phyloP scores from a whole-genome alignment of 2,888 invertebrate genomes.

The Platynereis dumerilii region DNA sequence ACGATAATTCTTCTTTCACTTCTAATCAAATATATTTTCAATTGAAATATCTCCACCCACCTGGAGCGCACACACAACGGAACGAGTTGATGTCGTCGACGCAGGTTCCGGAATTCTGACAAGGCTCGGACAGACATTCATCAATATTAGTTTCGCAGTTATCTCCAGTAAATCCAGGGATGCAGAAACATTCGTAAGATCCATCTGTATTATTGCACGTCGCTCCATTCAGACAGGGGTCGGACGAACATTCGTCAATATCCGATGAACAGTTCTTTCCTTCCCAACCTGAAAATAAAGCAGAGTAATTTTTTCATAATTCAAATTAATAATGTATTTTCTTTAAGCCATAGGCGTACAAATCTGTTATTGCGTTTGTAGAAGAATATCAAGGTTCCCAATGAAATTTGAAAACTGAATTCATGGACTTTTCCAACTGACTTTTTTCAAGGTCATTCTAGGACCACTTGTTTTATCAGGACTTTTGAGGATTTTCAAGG shows the following conservation, averaged over 20 bases:
- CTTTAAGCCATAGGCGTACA: too few relatives aligned
- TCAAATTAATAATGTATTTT: too few relatives aligned
- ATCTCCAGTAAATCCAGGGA: conserved; percentile 35
- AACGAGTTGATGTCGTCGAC: conserved; percentile 15
- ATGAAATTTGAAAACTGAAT: too few relatives aligned
- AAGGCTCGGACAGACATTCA: conserved; percentile 27
- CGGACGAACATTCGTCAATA: conserved; percentile 40
- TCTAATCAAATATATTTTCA: background rate
- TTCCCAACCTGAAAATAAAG: conserved; percentile 39
- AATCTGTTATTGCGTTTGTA: too few relatives aligned
- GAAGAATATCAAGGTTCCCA: too few relatives aligned
- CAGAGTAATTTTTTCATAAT: conserved; percentile 39
- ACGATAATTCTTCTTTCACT: background rate
- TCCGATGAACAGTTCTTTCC: conserved; percentile 43
- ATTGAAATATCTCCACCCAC: background rate
- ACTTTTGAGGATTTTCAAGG: too few relatives aligned
- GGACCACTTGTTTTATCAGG: too few relatives aligned
- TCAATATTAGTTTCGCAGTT: conserved; percentile 24
- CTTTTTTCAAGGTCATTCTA: too few relatives aligned
- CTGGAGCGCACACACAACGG: conserved; percentile 9
- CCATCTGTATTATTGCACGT: conserved; percentile 64
- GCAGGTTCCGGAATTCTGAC: conserved; percentile 23
- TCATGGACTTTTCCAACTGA: too few relatives aligned
- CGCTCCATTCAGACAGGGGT: conserved; percentile 64
- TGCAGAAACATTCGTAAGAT: conserved; percentile 48